Evolutionary conservation across 2,888 invertebrate species (phyloP), one percentile per base, ranked within the genome.

Genomic region (Euclidia mi): DNA sequence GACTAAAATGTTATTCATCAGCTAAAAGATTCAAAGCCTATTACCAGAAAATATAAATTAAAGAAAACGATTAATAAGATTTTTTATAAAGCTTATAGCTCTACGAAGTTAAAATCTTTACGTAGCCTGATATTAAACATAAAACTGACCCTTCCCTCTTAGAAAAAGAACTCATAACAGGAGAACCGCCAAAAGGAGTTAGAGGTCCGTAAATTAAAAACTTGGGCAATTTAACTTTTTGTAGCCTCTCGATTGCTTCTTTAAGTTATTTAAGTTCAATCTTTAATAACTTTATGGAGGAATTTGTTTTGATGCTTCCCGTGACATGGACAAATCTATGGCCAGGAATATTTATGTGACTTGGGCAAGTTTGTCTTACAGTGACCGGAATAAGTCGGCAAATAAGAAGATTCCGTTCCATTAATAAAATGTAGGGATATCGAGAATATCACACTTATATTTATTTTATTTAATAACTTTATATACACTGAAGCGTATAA

Each of bases 191-290:
- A 74, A 74, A 78, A 74, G 65, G 65, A 78, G 67, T 81, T 74
- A 71, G 76, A 81, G 75, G 80, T 82, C 58, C 76, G 70, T 81
- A 80, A 84, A 86, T 82, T 85, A 82, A 81, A n/a, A 90, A 90
- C 89, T 89, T 86, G 70, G 68, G 82, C 90, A 91, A 91, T 91
- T 89, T 89, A 90, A 90, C 90, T 91, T 91, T 90, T 89, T 88
- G 82, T 83, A 81, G 79, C 72, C 66, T 72, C 74, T 73, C 76
- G 71, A 85, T 87, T 84, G 78, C 83, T 85, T 81, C 65, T 59
- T 65, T 40, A 73, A 81, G 64, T 80, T 68, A 68, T 73, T 78
- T 73, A 63, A 52, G 64, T 53, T 76, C 76, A 80, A 81, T 79
- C 78, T 77, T 79, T 75, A 74, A 79, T 73, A 79, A 78, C 71